Conservation (phyloP, 2,888 invertebrate species). For the Bibio marci region DNA sequence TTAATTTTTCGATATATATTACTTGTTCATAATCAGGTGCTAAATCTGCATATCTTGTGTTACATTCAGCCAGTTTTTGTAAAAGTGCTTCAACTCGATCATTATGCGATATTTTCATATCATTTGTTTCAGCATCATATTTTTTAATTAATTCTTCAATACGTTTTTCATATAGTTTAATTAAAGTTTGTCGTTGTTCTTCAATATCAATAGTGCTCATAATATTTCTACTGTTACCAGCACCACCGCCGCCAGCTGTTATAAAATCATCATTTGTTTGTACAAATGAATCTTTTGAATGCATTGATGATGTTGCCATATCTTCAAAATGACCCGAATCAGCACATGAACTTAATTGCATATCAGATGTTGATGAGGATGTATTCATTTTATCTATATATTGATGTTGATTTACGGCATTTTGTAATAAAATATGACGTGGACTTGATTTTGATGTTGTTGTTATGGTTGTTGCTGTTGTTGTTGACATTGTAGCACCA, state of each 20-base stretch:
- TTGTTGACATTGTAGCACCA: slow-evolving; percentile 16
- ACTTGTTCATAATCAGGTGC: slow-evolving; percentile 50
- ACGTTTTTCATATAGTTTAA: slow-evolving; percentile 54
- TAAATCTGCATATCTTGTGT: slow-evolving; percentile 60
- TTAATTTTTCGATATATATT: background rate
- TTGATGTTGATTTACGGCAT: slow-evolving; percentile 10
- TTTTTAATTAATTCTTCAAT: slow-evolving; percentile 54
- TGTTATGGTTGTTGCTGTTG: no score
- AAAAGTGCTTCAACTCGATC: slow-evolving; percentile 59
- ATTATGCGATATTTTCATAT: slow-evolving; percentile 60
- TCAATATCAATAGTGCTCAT: slow-evolving; percentile 35
- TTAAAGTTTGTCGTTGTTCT: slow-evolving; percentile 46
- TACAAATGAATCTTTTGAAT: slow-evolving; percentile 57
- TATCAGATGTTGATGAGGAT: slow-evolving; percentile 28
- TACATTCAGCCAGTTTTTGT: slow-evolving; percentile 55
- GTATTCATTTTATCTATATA: slow-evolving; percentile 12
- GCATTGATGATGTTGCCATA: slow-evolving; percentile 54
- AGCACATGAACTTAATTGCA: slow-evolving; percentile 61
- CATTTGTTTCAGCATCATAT: slow-evolving; percentile 46
- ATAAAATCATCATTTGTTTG: slow-evolving; percentile 31
- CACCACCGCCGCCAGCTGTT: slow-evolving; percentile 17
- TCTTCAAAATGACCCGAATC: slow-evolving; percentile 82
- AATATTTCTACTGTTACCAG: slow-evolving; percentile 11
- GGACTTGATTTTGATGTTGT: slow-evolving; percentile 23
- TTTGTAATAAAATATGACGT: slow-evolving; percentile 15